These are phyloP conservation scores for Echinarachnius parma DNA, from an alignment of 53 echinoderm and acorn worm genomes.

Conservation along the genomic window DNA sequence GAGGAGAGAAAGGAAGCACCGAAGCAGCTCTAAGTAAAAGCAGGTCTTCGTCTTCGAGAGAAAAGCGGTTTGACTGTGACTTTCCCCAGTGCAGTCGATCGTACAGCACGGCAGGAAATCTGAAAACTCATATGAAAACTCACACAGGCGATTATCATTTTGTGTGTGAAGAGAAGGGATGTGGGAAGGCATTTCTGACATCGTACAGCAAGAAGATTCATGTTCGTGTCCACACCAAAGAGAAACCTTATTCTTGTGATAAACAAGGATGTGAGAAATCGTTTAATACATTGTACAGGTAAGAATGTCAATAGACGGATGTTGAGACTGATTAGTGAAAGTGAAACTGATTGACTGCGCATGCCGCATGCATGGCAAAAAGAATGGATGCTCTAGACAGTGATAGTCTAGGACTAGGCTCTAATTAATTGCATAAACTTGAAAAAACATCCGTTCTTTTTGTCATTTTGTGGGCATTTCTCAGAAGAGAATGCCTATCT, in stretches of 20 bases:
- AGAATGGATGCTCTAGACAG: too few species aligned
- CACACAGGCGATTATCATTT: conserved; percentile 95
- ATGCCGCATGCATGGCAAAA: too few species aligned
- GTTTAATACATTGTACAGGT: conserved; percentile 97
- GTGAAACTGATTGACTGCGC: too few species aligned
- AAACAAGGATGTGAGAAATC: conserved; percentile 83
- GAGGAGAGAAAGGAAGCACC: conserved; percentile 21
- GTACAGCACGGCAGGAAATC: conserved; percentile 92
- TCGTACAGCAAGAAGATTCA: conserved; percentile 98
- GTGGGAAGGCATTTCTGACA: conserved; percentile 95
- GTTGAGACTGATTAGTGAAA: too few species aligned
- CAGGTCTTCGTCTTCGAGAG: conserved; percentile 16
- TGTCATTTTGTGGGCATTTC: too few species aligned
- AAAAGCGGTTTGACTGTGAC: conserved; percentile 74
- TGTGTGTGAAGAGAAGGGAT: conserved; percentile 83
- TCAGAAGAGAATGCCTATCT: too few species aligned
- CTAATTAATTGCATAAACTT: too few species aligned
- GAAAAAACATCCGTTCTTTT: too few species aligned
- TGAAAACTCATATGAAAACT: conserved; percentile 93
- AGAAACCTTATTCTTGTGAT: conserved; percentile 96
- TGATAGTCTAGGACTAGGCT: too few species aligned
- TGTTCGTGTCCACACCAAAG: conserved; percentile 95
- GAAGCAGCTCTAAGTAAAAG: conserved; percentile 9
- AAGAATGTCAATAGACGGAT: conserved; percentile 3
- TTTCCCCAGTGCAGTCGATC: conserved; percentile 80